These are phyloP conservation scores for Drosophila sulfurigaster DNA, from an alignment of 1,140 invertebrate species.

Conservation along the genomic window DNA sequence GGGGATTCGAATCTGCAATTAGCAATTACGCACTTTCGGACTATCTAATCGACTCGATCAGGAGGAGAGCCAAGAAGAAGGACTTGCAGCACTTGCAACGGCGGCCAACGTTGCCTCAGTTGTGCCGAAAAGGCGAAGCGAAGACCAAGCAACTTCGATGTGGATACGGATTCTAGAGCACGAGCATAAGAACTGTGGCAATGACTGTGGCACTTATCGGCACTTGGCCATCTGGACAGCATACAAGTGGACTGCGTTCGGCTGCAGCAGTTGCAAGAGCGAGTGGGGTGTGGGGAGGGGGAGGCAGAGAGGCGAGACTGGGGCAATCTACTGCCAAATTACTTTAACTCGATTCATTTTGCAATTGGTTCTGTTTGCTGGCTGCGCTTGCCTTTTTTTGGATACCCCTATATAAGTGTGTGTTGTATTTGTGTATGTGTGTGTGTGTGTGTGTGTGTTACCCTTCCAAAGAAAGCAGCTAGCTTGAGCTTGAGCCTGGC, in stretches of 20 bases:
- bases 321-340: constrained; percentile 75
- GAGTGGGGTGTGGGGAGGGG: neutral
- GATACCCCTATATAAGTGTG: constrained; percentile 3
- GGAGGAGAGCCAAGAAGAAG: neutral
- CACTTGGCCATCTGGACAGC: constrained; percentile 51
- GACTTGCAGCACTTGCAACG: neutral
- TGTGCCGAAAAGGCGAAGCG: neutral
- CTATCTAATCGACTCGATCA: neutral
- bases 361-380: constrained; percentile 60
- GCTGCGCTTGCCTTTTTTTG: neutral
- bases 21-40: constrained; percentile 7
- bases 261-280: neutral
- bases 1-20: neutral
- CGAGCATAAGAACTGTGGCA: neutral
- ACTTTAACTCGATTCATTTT: constrained; percentile 79
- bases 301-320: neutral
- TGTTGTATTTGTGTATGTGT: neutral
- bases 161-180: constrained; percentile 1
- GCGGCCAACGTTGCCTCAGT: neutral
- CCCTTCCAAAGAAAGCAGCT: neutral
- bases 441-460: constrained; percentile 2
- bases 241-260: constrained; percentile 2
- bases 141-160: neutral
- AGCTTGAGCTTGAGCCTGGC: constrained; percentile 42
- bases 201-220: constrained; percentile 52